Percentiles rank a stretch among this genome's conserved stretches.
Conservation (phyloP, 1,140 invertebrate species). For the Pogonus chalceus region DNA sequence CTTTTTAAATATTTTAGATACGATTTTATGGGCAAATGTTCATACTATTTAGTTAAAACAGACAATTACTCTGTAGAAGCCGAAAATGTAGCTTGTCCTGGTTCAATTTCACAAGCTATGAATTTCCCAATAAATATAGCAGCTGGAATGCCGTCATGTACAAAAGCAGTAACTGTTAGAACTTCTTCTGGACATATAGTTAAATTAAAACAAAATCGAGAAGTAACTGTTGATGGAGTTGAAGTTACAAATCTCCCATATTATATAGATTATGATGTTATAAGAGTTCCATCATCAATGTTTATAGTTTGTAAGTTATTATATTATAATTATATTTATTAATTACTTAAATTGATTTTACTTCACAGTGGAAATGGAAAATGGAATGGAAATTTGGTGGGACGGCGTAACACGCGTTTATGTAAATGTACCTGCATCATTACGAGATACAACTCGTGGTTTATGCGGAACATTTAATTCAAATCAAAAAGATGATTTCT, state of each 20-base stretch:
- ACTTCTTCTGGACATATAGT: constrained; percentile 37
- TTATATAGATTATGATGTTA: constrained; percentile 42
- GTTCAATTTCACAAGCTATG: constrained; percentile 62
- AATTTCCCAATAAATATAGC: constrained; percentile 43
- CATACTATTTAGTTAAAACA: constrained; percentile 66
- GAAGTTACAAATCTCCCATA: constrained; percentile 58
- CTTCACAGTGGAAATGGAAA: constrained; percentile 56
- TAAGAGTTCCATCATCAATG: constrained; percentile 64
- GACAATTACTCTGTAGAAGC: constrained; percentile 61
- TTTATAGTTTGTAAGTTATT: constrained; percentile 49
- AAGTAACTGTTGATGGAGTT: constrained; percentile 57
- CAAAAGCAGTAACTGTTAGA: constrained; percentile 62
- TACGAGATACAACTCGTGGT: constrained; percentile 56
- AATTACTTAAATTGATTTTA: neutral
- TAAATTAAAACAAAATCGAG: constrained; percentile 60
- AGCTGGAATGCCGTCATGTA: constrained; percentile 62
- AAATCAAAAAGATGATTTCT: constrained; percentile 81
- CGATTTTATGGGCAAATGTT: constrained; percentile 84
- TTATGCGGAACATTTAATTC: constrained; percentile 81
- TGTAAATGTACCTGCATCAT: constrained; percentile 64
- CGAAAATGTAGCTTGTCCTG: constrained; percentile 73
- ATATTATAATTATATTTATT: neutral
- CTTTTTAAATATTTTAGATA: constrained; percentile 36
- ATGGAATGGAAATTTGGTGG: constrained; percentile 74
- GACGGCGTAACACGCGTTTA: constrained; percentile 70